Percentiles rank a stretch among this genome's conserved stretches.
Evolutionary conservation across 2,888 invertebrate genomes (phyloP).

Genomic region (Lutraria lutraria): DNA sequence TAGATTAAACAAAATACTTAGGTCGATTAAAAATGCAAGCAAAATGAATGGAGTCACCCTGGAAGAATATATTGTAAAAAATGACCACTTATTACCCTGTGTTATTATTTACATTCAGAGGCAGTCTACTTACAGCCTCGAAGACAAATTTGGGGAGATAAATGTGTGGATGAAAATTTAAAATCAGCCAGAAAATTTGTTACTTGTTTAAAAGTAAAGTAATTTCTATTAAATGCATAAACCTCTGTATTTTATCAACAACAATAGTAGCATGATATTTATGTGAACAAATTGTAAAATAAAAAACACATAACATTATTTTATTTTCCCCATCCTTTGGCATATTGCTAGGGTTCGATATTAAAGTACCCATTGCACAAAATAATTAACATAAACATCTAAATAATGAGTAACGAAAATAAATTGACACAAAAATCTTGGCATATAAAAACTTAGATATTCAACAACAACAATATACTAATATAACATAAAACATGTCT

Average conservation of each 20-base stretch:
- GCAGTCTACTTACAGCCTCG: not conserved
- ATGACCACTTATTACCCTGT: not conserved
- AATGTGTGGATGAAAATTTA: not conserved
- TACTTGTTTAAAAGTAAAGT: no score
- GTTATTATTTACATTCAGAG: not conserved
- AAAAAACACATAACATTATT: not conserved
- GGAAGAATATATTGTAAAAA: not conserved
- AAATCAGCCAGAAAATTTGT: no score
- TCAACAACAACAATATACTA: not conserved
- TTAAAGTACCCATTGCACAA: not conserved
- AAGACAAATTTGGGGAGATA: not conserved
- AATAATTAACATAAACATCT: not conserved
- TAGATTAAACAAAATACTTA: not conserved
- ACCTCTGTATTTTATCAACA: no score
- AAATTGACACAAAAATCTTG: conserved; percentile 17
- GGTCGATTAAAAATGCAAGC: not conserved
- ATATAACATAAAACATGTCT: not conserved
- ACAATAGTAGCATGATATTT: not conserved
- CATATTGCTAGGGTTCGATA: not conserved
- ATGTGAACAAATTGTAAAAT: not conserved
- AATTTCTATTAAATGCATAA: no score
- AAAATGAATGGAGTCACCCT: not conserved
- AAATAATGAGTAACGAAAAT: not conserved
- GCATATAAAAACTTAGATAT: conserved; percentile 14
- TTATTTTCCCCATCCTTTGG: not conserved